phyloP scores from a whole-genome alignment of 1,140 invertebrate species.

The Caenorhabditis remanei region DNA sequence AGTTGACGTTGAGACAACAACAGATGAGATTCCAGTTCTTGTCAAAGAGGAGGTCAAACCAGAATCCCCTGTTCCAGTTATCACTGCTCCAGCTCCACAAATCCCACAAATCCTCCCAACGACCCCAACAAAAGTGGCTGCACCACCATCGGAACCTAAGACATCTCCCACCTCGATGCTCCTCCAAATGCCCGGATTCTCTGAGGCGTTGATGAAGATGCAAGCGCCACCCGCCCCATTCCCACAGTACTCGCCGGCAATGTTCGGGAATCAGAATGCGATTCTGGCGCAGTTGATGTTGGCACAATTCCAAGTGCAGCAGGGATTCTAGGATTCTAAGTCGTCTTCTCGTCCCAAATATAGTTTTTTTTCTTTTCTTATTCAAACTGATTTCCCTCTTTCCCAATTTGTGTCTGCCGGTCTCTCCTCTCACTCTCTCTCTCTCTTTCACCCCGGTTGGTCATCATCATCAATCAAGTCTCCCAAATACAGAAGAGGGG shows the following conservation, averaged over 20 bases:
- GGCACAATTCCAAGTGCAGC: slow-evolving; percentile 36
- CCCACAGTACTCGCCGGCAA: background rate
- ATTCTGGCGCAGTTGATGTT: slow-evolving; percentile 16
- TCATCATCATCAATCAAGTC: slow-evolving; percentile 42
- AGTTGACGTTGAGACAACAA: background rate
- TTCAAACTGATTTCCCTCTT: slow-evolving; percentile 9
- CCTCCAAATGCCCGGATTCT: slow-evolving; percentile 12
- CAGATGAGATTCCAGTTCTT: slow-evolving; percentile 5
- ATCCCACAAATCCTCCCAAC: background rate
- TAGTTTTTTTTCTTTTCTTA: background rate
- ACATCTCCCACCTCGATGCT: background rate
- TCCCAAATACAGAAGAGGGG: background rate
- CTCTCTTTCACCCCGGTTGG: background rate
- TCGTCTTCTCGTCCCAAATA: background rate
- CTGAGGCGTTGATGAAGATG: slow-evolving; percentile 25
- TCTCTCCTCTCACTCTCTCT: too few species aligned
- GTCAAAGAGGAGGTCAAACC: background rate
- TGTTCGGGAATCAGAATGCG: slow-evolving; percentile 17
- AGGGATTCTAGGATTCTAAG: slow-evolving; percentile 9
- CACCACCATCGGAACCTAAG: background rate
- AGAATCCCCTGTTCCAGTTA: background rate
- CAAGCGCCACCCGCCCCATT: background rate
- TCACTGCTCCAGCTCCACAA: background rate
- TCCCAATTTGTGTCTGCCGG: background rate
- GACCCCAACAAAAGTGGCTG: background rate